Evolutionary conservation across 2,113 vertebrate genomes (phyloP).

Genomic region (Neodontobutis hainanensis): DNA sequence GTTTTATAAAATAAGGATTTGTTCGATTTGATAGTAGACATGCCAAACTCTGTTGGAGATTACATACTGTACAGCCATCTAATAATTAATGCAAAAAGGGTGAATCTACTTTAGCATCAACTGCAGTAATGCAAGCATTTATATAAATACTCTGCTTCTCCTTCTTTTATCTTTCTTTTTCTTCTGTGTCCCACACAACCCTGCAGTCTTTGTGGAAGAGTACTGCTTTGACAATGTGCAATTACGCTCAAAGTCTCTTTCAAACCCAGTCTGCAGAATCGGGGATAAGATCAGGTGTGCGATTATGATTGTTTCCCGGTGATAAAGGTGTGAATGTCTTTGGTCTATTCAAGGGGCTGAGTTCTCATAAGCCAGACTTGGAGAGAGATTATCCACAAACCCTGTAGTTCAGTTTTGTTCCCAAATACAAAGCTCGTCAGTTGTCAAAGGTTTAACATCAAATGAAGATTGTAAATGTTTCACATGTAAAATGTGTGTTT

Average conservation of each 20-base stretch:
- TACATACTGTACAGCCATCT: conserved; percentile 16
- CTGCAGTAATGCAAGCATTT: background rate
- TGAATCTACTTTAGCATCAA: conserved; percentile 19
- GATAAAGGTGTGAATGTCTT: conserved; percentile 47
- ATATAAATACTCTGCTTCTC: background rate
- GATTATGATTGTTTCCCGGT: conserved; percentile 44
- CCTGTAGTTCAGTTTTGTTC: no score
- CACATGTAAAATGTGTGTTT: no score
- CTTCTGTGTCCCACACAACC: conserved; percentile 6
- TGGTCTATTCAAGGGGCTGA: conserved; percentile 12
- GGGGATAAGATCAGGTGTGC: conserved; percentile 35
- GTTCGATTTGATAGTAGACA: conserved; percentile 23
- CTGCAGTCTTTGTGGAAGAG: conserved; percentile 48
- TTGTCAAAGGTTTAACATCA: no score
- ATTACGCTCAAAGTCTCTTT: conserved; percentile 45
- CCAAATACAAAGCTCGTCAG: no score
- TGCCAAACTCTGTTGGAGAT: conserved; percentile 27
- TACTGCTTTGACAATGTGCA: conserved; percentile 41
- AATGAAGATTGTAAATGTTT: no score
- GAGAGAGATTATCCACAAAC: no score
- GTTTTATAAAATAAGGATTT: no score
- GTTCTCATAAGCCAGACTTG: background rate
- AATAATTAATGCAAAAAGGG: conserved; percentile 36
- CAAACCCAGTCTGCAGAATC: conserved; percentile 27
- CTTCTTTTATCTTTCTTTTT: conserved; percentile 40